Evolutionary conservation across 2,113 vertebrate genomes (phyloP).

Genomic region (Ibidorhyncha struthersii): DNA sequence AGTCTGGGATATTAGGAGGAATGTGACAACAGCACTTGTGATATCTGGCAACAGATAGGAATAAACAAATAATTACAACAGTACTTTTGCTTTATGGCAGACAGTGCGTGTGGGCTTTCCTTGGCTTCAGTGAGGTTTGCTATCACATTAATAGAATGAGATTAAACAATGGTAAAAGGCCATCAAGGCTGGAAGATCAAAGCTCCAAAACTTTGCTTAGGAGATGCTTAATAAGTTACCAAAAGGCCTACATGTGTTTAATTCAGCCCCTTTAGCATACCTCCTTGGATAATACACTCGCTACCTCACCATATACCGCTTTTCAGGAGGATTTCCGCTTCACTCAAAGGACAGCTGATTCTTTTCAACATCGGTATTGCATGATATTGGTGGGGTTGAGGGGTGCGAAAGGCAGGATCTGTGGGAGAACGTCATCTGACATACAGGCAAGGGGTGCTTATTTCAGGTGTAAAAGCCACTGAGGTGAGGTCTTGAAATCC

Average conservation of each 20-base stretch:
- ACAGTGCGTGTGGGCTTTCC: neutral
- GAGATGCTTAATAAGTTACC: neutral
- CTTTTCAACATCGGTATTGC: neutral
- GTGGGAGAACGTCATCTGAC: neutral
- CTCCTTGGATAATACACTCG: neutral
- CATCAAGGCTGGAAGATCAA: neutral
- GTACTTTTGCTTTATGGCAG: neutral
- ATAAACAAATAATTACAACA: neutral
- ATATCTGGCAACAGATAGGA: neutral
- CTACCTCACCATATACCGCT: neutral
- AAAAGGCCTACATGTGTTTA: neutral
- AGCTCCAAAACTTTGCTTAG: neutral
- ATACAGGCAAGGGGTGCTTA: neutral
- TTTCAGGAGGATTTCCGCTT: neutral
- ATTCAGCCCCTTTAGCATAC: neutral
- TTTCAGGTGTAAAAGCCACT: neutral
- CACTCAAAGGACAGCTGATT: neutral
- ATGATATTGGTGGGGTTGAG: neutral
- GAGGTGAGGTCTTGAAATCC: neutral
- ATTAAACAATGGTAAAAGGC: neutral
- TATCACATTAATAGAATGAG: neutral
- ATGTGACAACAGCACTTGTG: neutral
- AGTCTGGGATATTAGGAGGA: neutral
- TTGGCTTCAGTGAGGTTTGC: neutral
- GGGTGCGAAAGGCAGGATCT: neutral